Base-by-base conservation (phyloP, 2,113 vertebrate species). In the Thunnus maccoyii region DNA sequence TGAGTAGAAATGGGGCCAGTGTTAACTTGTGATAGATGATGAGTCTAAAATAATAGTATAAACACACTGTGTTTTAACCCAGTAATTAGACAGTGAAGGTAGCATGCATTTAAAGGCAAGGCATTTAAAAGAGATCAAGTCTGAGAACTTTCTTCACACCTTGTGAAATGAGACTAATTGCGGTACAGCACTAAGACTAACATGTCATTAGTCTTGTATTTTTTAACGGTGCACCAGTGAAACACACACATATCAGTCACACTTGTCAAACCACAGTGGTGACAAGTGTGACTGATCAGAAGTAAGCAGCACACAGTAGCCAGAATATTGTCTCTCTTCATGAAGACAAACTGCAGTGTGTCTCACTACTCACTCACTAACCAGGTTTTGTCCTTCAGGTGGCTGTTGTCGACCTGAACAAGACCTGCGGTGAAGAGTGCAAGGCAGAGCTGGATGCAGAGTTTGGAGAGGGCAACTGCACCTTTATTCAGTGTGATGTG, bases 401-500 rank as follows among this genome's bases (percentile, higher is more conserved):
- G 36, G 95, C 94, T 0, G 85, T 99, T 36, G 93, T 99, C 46
- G 98, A 99, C 72, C 86, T 94, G 82, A 99, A 99, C 81, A 84
- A 84, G 3, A 93, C 94, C 70, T 92, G 92, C 3, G 97, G 97
- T 0, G 90, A 94, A 10, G 82, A 94, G 82, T 97, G 97, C 81
- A 97, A 97, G 86, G 89, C 88, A 0, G 91, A 94, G 50, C 90
- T 99, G 78, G 96, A 97, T 14, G 78, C 94, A 14, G 91, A 95
- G 82, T 99, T 97, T n/a, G 97, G 97, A 67, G 93, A 94, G 16
- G 96, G 95, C 63, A 93, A 94, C 83, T 96, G 94, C 11, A 68
- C 93, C 0, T 99, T 99, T 83, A 91, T 99, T 56, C 94, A 95
- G 62, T 99, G 98, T 57, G 97, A 99, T 75, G 97, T 99, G 76